phyloP scores from a whole-genome alignment of 2,888 invertebrate species.

The Hypolimnas misippus region DNA sequence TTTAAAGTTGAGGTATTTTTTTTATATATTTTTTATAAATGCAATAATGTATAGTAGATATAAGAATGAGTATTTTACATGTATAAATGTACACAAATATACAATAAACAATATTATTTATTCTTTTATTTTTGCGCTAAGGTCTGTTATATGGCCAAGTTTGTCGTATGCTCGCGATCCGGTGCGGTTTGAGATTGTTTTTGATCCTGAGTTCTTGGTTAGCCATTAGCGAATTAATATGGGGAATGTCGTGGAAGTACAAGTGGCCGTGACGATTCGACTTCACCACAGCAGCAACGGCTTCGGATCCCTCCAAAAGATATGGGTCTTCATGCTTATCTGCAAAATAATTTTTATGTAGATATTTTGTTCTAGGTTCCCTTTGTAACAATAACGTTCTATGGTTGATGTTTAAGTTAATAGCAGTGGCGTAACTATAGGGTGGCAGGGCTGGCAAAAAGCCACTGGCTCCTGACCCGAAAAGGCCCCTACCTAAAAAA shows the following conservation, averaged over 20 bases:
- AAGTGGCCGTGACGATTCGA: conserved; percentile 82
- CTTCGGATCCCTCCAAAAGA: conserved; percentile 84
- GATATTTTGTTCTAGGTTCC: too few relatives aligned
- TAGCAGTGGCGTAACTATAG: too few relatives aligned
- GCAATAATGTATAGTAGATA: conserved; percentile 27
- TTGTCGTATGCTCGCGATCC: conserved; percentile 85
- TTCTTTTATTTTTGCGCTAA: conserved; percentile 55
- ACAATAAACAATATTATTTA: conserved; percentile 29
- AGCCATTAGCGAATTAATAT: conserved; percentile 83
- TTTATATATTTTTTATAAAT: conserved; percentile 36
- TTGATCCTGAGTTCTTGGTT: conserved; percentile 84
- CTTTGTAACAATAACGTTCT: too few relatives aligned
- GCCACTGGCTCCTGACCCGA: too few relatives aligned
- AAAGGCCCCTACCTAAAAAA: too few relatives aligned
- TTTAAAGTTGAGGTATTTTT: conserved; percentile 26
- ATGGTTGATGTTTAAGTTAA: too few relatives aligned
- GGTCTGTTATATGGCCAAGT: conserved; percentile 84
- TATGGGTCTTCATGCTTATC: conserved; percentile 76
- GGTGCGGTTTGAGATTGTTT: conserved; percentile 85
- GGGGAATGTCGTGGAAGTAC: conserved; percentile 87
- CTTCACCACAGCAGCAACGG: conserved; percentile 80
- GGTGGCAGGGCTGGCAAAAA: too few relatives aligned
- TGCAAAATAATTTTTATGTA: conserved; percentile 19
- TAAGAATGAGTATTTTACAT: conserved; percentile 31
- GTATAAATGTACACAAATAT: conserved; percentile 35